A percentile compares a stretch with the other conserved stretches of the same genome.
Evolutionary conservation across 2,888 invertebrate genomes (phyloP).

Genomic region (Amiota minor): DNA sequence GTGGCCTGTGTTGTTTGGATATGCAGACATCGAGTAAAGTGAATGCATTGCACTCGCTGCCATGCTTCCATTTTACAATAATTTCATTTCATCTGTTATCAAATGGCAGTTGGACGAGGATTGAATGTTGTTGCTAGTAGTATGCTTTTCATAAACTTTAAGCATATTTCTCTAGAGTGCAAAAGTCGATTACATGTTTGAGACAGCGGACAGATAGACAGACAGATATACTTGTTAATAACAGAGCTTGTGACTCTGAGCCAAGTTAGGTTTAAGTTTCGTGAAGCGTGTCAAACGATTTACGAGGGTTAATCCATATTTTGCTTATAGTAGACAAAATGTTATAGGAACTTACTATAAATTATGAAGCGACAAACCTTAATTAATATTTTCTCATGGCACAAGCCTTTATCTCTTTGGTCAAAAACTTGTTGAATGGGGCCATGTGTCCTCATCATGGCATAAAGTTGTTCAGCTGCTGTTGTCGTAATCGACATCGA

Average conservation of each 20-base stretch:
- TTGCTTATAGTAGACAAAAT: too few relatives aligned
- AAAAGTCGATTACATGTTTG: conserved; percentile 27
- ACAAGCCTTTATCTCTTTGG: too few relatives aligned
- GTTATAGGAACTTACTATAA: too few relatives aligned
- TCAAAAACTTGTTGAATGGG: too few relatives aligned
- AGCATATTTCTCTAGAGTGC: conserved; percentile 17
- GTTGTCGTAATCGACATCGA: too few relatives aligned
- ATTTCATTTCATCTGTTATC: conserved; percentile 40
- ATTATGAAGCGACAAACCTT: too few relatives aligned
- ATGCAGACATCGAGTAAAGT: conserved; percentile 11
- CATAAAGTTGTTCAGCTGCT: too few relatives aligned
- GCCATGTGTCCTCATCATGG: too few relatives aligned
- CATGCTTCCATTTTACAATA: conserved; percentile 37
- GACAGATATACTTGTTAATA: conserved; percentile 3
- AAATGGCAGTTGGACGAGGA: conserved; percentile 32
- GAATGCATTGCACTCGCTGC: conserved; percentile 36
- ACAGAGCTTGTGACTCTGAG: neutral
- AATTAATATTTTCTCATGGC: too few relatives aligned
- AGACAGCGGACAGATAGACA: too few relatives aligned
- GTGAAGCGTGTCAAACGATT: conserved; percentile 12
- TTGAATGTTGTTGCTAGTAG: neutral
- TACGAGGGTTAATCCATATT: too few relatives aligned
- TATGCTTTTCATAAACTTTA: conserved; percentile 1
- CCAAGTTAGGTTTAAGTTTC: conserved; percentile 6
- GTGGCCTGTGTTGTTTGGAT: neutral